Percentiles rank a stretch among this genome's conserved stretches.
Conservation (phyloP, 2,113 vertebrate species). For the Cebus imitator region DNA sequence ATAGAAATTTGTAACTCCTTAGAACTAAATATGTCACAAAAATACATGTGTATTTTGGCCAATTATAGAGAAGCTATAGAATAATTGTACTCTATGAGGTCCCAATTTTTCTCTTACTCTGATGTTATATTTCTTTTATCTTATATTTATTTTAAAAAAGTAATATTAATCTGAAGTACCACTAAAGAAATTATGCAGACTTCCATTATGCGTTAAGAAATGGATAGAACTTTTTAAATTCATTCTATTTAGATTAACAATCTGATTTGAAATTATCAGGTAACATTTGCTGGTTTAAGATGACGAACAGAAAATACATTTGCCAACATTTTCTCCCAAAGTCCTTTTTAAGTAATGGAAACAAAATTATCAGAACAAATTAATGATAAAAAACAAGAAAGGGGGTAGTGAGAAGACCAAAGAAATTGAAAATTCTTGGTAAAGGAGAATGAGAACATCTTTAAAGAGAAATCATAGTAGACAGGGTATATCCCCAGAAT, state of each 20-base stretch:
- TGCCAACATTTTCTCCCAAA: neutral
- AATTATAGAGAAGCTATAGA: neutral
- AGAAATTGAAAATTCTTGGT: neutral
- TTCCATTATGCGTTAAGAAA: neutral
- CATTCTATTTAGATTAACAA: neutral
- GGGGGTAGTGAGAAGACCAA: neutral
- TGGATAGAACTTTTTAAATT: neutral
- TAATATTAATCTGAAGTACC: neutral
- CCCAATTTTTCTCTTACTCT: neutral
- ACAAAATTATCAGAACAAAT: neutral
- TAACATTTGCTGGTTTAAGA: neutral
- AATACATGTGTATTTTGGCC: neutral
- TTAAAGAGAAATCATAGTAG: neutral
- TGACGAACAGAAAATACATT: neutral
- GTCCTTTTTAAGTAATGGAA: neutral
- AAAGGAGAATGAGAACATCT: neutral
- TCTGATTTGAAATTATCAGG: neutral
- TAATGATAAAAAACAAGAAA: neutral
- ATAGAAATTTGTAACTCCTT: constrained; percentile 57
- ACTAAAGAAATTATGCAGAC: neutral
- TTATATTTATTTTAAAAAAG: neutral
- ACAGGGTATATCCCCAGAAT: neutral
- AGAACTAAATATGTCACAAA: neutral
- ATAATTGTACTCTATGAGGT: neutral
- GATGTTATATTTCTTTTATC: neutral